phyloP scores from a whole-genome alignment of 1,140 invertebrate genomes.

The Papilio polyxenes region DNA sequence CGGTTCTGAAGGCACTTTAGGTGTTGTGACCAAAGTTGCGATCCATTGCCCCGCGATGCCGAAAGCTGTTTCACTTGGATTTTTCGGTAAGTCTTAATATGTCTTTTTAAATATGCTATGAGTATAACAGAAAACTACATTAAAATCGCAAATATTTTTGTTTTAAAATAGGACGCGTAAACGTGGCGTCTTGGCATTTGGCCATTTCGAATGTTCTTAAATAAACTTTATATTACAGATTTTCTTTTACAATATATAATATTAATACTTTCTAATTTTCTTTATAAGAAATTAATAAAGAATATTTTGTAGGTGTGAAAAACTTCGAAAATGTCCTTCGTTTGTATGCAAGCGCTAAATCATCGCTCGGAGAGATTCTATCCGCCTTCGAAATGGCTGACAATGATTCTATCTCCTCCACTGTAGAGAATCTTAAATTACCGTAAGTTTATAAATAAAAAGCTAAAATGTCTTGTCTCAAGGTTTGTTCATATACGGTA shows the following conservation, averaged over 20 bases:
- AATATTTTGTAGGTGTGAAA: constrained; percentile 83
- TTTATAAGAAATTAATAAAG: not conserved
- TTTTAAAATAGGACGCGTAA: not conserved
- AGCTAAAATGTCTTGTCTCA: not conserved
- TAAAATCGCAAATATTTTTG: constrained; percentile 15
- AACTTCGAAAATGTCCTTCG: constrained; percentile 89
- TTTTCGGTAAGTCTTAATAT: constrained; percentile 85
- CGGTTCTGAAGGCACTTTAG: constrained; percentile 98
- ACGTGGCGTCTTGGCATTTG: not conserved
- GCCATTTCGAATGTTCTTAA: not conserved
- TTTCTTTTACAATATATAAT: no score
- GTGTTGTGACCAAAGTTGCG: constrained; percentile 95
- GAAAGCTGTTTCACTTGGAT: constrained; percentile 90
- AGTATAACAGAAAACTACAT: not conserved
- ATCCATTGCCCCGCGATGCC: constrained; percentile 94
- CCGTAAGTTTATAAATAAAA: constrained; percentile 56
- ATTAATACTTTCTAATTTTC: not conserved
- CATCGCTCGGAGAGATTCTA: constrained; percentile 91
- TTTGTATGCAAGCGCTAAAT: constrained; percentile 87
- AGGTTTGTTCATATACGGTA: not conserved
- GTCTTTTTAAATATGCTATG: not conserved
- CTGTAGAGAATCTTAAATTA: constrained; percentile 64
- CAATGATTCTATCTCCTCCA: constrained; percentile 66
- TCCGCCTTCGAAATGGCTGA: constrained; percentile 98
- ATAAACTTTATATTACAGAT: not conserved